Base-by-base conservation (phyloP, 2,113 vertebrate species). In the Nematolebias whitei region DNA sequence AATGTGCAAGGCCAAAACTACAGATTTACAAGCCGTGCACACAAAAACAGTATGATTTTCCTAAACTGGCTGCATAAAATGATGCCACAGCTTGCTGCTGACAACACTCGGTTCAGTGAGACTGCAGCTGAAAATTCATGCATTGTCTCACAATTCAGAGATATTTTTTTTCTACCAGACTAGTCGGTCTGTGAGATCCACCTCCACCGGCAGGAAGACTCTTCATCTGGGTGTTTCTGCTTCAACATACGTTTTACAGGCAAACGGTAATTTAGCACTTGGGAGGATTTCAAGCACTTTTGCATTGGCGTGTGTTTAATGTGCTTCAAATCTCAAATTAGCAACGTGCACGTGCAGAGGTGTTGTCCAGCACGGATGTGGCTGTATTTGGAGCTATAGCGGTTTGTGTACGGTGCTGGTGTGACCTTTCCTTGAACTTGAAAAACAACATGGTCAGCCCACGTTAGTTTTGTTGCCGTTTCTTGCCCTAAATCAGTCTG, bases 341-440 rank as follows among this genome's bases (percentile, higher is more conserved):
- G 18, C 43, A 12, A 53, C 45, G 40, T 18, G 45, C 20, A 38
- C n/a, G 20, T 24, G 24, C 52, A 51, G 53, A 48, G 32, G 23
- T 20, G 32, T 22, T 29, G 16, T 29, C 23, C 52, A 22, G 44
- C 11, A 1, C 11, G 14, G 38, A 62, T 23, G 1, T 45, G n/a
- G n/a, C n/a, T n/a, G n/a, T n/a, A n/a, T n/a, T n/a, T n/a, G n/a
- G 11, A 15, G 19, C 16, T 19, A 26, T 19, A 6, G 29, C 12
- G 20, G 53, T n/a, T n/a, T n/a, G n/a, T n/a, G 32, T 52, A 6
- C 1, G 13, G 22, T 22, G 26, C 43, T 35, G 40, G 35, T 12
- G 60, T 85, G 80, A 82, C 84, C 82, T 74, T 56, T 75, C 68
- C 73, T 72, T 84, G 82, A 85, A 88, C 86, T 64, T 48, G 40